phyloP scores from a whole-genome alignment of 1,140 invertebrate genomes.

The Danaus plexippus region DNA sequence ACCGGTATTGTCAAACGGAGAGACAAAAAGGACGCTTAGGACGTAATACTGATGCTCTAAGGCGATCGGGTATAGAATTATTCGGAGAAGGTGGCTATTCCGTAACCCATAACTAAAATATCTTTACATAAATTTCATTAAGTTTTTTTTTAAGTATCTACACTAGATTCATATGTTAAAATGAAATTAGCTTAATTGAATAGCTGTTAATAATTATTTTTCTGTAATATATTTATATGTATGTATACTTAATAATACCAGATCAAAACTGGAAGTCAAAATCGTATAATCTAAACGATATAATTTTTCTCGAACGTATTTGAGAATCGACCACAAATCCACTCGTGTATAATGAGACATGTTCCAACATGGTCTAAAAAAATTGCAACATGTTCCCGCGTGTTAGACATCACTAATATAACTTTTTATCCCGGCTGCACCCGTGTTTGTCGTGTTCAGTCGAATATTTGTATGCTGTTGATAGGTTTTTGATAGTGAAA shows the following conservation, averaged over 20 bases:
- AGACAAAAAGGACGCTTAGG: conserved; percentile 34
- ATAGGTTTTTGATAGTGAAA: conserved; percentile 18
- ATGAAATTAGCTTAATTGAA: no score
- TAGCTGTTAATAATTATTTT: no score
- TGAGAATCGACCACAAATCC: conserved; percentile 12
- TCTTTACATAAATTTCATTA: neutral
- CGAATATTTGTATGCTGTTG: conserved; percentile 22
- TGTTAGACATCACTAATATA: conserved; percentile 24
- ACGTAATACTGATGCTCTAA: conserved; percentile 28
- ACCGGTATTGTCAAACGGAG: conserved; percentile 34
- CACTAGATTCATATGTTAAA: no score
- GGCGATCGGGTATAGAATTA: conserved; percentile 16
- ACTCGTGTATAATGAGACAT: conserved; percentile 30
- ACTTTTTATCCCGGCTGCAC: conserved; percentile 21
- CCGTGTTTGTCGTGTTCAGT: conserved; percentile 17
- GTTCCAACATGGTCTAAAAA: conserved; percentile 22
- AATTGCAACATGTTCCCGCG: conserved; percentile 20
- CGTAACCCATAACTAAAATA: conserved; percentile 8
- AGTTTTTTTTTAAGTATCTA: no score
- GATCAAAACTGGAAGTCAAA: neutral
- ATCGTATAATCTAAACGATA: neutral
- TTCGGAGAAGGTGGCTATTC: conserved; percentile 10
- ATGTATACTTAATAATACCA: neutral
- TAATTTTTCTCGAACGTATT: conserved; percentile 13
- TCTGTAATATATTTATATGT: no score